These are phyloP conservation scores for Sclerurus mexicanus DNA, from an alignment of 2,113 vertebrate genomes.

Conservation along the genomic window DNA sequence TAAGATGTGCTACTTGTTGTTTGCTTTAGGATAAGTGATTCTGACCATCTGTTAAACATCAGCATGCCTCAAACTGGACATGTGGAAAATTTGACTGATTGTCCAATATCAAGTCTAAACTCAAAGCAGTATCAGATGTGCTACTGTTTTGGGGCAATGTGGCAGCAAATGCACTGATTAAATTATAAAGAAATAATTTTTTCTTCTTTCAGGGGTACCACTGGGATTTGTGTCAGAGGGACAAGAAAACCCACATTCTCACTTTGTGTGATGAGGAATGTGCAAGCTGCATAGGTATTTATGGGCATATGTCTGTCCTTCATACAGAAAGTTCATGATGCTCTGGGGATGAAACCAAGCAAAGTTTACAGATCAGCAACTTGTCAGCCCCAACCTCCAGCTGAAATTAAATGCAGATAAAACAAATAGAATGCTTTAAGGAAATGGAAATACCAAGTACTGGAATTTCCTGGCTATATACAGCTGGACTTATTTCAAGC, in stretches of 20 bases:
- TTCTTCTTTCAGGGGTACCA: background rate
- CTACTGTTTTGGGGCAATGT: background rate
- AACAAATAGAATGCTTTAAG: constrained; percentile 56
- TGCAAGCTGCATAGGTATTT: background rate
- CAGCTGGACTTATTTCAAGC: constrained; percentile 42
- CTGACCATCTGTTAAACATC: background rate
- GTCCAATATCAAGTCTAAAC: background rate
- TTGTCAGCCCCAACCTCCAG: constrained; percentile 24
- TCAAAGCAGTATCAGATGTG: background rate
- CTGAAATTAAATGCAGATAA: constrained; percentile 52
- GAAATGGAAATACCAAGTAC: constrained; percentile 57
- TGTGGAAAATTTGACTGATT: background rate
- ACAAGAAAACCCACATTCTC: background rate
- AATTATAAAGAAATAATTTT: background rate
- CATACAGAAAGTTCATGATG: background rate
- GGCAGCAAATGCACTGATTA: background rate
- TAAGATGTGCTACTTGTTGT: background rate
- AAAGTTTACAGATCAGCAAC: constrained; percentile 57
- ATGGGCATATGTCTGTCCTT: background rate
- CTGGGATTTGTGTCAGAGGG: background rate
- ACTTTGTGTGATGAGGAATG: background rate
- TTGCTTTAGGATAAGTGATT: background rate
- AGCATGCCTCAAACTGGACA: background rate
- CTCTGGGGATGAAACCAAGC: constrained; percentile 39
- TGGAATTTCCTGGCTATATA: constrained; percentile 42